Evolutionary conservation across 2,888 invertebrate species (phyloP), one percentile per base, ranked within the genome.

Genomic region (Agrotis exclamationis): DNA sequence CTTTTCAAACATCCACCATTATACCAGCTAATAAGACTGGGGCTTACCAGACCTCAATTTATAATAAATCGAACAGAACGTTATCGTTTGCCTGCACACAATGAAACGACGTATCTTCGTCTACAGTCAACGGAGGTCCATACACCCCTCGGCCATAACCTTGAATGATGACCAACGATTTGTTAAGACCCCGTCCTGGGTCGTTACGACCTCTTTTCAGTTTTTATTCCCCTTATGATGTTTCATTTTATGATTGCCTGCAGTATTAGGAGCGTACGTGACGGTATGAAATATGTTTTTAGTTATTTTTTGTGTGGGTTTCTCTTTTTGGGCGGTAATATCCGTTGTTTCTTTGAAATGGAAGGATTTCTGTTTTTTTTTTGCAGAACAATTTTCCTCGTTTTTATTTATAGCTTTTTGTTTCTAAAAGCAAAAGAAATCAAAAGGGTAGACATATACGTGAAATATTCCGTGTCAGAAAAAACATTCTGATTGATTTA

Each of bases 151-250:
- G 87, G 91, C 90, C 87, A 92, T 94, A 94, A 91, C 92, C 91
- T 91, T 95, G 95, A 96, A 89, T 94, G 95, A 96, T 96, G 95
- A 91, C 93, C 94, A 89, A 86, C 95, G 93, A 95, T 96, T 96
- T 95, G 95, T 96, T 93, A 93, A 93, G 92, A 91, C 93, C 93
- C 91, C 90, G 89, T 89, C 90, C 89, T 88, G 84, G 88, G 92
- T 94, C 94, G 93, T 94, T 94, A 92, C 90, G 89, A 89, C 87
- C 90, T 94, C 94, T 93, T 95, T 95, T 93, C 92, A 94, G 94
- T 95, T 95, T 95, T 95, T 95, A 94, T 94, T 93, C 88, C 92
- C 91, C 91, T 91, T 94, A 93, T 93, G 94, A 94, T 95, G 95
- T 94, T 95, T 95, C 93, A 93, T 94, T 94, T 94, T 94, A 93